A percentile compares a stretch with the other conserved stretches of the same genome.
phyloP scores from a whole-genome alignment of 2,797 vertebrate genomes.

The Manis javanica region DNA sequence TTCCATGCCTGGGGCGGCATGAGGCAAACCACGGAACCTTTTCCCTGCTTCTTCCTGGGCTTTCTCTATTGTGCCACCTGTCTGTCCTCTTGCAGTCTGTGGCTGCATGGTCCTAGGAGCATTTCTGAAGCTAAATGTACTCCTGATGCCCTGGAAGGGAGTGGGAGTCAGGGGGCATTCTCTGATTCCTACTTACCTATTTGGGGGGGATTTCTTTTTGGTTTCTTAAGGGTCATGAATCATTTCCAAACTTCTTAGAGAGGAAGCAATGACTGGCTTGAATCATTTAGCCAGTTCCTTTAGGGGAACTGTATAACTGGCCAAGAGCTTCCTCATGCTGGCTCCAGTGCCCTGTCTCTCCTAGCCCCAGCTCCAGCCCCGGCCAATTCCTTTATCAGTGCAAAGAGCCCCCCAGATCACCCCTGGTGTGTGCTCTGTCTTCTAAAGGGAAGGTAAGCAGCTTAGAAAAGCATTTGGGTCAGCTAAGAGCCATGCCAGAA shows the following conservation, averaged over 20 bases:
- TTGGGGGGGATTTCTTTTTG: not conserved
- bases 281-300: not conserved
- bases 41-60: not conserved
- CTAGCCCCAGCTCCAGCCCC: not conserved
- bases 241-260: conserved; percentile 29
- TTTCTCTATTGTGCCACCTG: not conserved
- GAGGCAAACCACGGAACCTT: not conserved
- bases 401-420: not conserved
- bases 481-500: not conserved
- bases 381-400: not conserved
- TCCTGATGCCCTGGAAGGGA: not conserved
- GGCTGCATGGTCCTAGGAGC: not conserved
- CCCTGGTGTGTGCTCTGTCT: not conserved
- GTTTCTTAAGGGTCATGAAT: conserved; percentile 22
- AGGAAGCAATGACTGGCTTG: not conserved
- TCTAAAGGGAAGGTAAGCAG: not conserved
- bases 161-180: not conserved
- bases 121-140: not conserved
- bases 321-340: not conserved
- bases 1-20: not conserved
- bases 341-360: not conserved
- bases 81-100: not conserved
- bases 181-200: not conserved
- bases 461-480: conserved; percentile 7
- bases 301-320: not conserved